Percentiles rank a stretch among this genome's conserved stretches.
Evolutionary conservation across 2,113 vertebrate genomes (phyloP).

Genomic region (Cephalopterus ornatus): DNA sequence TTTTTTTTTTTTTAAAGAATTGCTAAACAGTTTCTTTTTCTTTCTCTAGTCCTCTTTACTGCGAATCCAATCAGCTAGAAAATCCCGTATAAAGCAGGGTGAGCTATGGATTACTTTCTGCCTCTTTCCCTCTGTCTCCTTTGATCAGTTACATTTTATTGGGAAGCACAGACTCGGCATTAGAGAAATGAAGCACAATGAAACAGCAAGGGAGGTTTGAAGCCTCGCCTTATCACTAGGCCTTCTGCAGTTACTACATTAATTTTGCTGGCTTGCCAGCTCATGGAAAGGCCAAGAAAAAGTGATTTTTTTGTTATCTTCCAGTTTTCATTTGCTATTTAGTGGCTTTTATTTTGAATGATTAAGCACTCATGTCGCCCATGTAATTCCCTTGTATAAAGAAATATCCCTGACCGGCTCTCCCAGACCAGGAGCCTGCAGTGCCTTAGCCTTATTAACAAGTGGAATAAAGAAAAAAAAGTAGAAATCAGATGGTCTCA

Average conservation of each 20-base stretch:
- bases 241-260: neutral
- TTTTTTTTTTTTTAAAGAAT: neutral
- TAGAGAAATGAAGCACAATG: neutral
- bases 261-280: neutral
- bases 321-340: neutral
- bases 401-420: neutral
- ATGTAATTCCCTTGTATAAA: neutral
- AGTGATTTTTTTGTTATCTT: neutral
- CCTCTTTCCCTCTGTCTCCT: neutral
- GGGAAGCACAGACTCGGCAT: neutral
- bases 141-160: neutral
- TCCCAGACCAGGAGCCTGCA: neutral
- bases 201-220: neutral
- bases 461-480: too few species aligned
- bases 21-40: neutral
- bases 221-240: neutral
- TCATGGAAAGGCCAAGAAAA: neutral
- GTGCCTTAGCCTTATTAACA: too few species aligned
- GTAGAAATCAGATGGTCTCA: rapidly evolving
- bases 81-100: neutral
- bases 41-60: neutral
- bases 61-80: neutral
- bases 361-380: neutral
- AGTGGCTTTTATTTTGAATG: neutral
- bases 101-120: neutral